Evolutionary conservation across 2,888 invertebrate genomes (phyloP), one percentile per base, ranked within the genome.

Genomic region (Ennomos erosarius): DNA sequence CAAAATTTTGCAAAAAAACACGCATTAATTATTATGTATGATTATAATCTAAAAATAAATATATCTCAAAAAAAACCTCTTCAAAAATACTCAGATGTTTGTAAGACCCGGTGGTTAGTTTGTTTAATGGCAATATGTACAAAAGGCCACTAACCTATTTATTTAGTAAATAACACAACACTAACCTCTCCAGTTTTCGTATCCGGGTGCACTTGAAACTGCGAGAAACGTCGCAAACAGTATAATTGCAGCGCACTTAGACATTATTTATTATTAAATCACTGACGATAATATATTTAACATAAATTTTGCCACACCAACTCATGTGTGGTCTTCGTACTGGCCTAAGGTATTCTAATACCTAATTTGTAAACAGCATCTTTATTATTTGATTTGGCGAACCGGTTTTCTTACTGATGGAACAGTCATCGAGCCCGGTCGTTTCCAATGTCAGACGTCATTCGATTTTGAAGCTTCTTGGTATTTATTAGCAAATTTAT

Each of bases 111-210:
- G 9, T 35, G 53, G 53, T 55, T 62, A 62, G 59, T 37, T 36
- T 36, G 13, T 12, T 46, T 36, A 36, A 46, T 1, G 42, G 10
- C 34, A 49, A n/a, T 33, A 33, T 26, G 16, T 42, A 36, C 36
- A 54, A 53, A 39, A 49, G 49, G 42, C 51, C 11, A 44, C 47
- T 45, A 52, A 50, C 38, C 16, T 58, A 12, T 10, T 35, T 46
- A 26, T 16, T 63, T 50, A 51, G 10, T 35, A 55, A 11, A 50
- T 39, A 40, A 40, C 39, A 50, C n/a, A 36, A 74, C n/a, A n/a
- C 69, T 54, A 65, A 82, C 81, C 80, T 75, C 67, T 61, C n/a
- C 50, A 11, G 8, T 65, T 56, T 34, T 62, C 67, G 50, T 55
- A 56, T 60, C 61, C 57, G 8, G 67, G 46, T 47, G 54, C 69